Conservation (phyloP, 2,888 invertebrate genomes). For the Mystacides longicornis region DNA sequence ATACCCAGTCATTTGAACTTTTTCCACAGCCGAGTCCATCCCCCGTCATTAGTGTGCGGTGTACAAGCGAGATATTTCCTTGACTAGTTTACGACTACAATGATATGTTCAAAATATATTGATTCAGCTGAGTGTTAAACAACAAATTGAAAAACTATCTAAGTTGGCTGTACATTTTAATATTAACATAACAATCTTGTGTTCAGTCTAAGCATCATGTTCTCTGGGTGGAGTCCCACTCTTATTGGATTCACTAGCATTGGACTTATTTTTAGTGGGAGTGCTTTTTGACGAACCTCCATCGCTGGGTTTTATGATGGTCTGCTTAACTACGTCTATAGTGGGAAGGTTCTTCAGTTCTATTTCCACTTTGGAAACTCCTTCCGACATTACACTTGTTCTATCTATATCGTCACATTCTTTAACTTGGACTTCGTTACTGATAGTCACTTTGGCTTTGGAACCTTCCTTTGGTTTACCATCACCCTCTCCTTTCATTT, state of each 20-base stretch:
- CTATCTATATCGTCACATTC: background rate
- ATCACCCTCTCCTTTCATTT: background rate
- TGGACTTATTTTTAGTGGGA: slow-evolving; percentile 8
- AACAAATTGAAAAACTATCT: background rate
- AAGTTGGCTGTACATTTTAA: background rate
- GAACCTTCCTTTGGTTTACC: background rate
- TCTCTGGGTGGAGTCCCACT: background rate
- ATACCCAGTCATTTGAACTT: slow-evolving; percentile 9
- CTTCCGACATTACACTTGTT: background rate
- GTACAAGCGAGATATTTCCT: too few relatives aligned
- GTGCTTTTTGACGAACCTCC: slow-evolving; percentile 12
- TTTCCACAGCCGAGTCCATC: background rate
- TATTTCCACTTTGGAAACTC: slow-evolving; percentile 13
- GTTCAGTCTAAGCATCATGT: slow-evolving; percentile 1
- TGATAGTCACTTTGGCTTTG: background rate
- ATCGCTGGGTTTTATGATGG: slow-evolving; percentile 11
- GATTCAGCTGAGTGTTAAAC: background rate
- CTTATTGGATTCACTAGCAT: background rate
- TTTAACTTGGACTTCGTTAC: background rate
- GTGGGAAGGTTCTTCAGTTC: slow-evolving; percentile 16
- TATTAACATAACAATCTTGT: background rate
- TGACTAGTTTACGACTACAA: too few relatives aligned
- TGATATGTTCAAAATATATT: background rate
- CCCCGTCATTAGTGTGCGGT: too few relatives aligned
- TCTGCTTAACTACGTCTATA: slow-evolving; percentile 11